Evolutionary conservation across 2,113 vertebrate species (phyloP), one percentile per base, ranked within the genome.

Genomic region (Protobothrops flavoviridis): DNA sequence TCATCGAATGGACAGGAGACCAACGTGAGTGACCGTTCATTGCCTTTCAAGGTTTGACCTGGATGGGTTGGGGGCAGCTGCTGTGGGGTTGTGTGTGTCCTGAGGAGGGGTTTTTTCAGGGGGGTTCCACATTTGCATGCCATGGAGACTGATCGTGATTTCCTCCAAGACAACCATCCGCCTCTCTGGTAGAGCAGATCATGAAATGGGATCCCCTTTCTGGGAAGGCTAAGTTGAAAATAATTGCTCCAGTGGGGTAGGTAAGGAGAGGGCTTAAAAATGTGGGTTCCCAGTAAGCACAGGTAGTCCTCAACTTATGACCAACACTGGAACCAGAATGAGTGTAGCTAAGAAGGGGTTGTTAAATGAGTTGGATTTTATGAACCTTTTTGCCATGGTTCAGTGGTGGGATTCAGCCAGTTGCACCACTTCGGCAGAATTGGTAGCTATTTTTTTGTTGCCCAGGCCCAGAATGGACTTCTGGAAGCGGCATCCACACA

Each of bases 1-100:
- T 95, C 45, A 81, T 96, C 3, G 94, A 94, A 26, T 96, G 95
- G 95, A 94, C 69, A 3, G 95, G 94, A 29, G 94, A 95, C 6
- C 93, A 94, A 81, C 69, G 95, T 96, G 55, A 56, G 94, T 93
- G 20, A 45, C 6, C 0, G 3, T 45, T 81, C n/a, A 21, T 81
- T 39, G 69, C 45, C 13, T 26, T 13, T 9, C 57, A 53, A 20
- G 48, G 20, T 11, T 6, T 24, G n/a, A 7, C 23, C 4, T 17
- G 6, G 13, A 26, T n/a, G 23, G 17, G 52, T 55, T 88, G 8
- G 8, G 17, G 17, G 50, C n/a, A 21, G 87, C 17, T 88, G 87
- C 8, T 2, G 50, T 2, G 13, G 10, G 24, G 0, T 11, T 2
- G 61, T 48, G 61, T 23, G 24, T 12, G 11, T 48, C 85, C 11